Evolutionary conservation across 1,140 invertebrate genomes (phyloP).

Genomic region (Acarapis woodi): DNA sequence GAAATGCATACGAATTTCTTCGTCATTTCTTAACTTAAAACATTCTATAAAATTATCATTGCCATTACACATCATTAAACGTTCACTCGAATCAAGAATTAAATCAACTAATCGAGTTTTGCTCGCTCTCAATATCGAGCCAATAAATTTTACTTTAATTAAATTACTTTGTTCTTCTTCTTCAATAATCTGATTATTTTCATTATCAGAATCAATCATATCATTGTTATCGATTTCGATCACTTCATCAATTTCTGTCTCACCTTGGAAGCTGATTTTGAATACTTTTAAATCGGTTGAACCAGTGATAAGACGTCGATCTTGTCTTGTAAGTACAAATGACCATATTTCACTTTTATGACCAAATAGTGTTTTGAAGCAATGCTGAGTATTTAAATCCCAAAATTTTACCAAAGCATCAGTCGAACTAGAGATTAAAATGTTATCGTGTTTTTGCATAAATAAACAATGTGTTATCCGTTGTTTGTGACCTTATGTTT

Average conservation of each 20-base stretch:
- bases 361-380: slow-evolving; percentile 58
- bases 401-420: slow-evolving; percentile 91
- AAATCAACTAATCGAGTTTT: slow-evolving; percentile 20
- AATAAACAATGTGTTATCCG: slow-evolving; percentile 61
- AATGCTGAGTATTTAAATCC: slow-evolving; percentile 78
- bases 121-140: slow-evolving; percentile 39
- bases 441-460: slow-evolving; percentile 33
- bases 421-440: slow-evolving; percentile 60
- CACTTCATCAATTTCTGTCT: slow-evolving; percentile 5
- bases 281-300: slow-evolving; percentile 53
- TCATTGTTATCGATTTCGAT: background rate
- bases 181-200: slow-evolving; percentile 17
- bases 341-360: slow-evolving; percentile 40
- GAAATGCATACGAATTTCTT: slow-evolving; percentile 33
- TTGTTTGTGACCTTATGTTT: slow-evolving; percentile 85
- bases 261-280: slow-evolving; percentile 22
- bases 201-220: background rate
- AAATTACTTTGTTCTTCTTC: slow-evolving; percentile 24
- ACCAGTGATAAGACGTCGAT: slow-evolving; percentile 53
- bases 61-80: slow-evolving; percentile 48
- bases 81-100: slow-evolving; percentile 22
- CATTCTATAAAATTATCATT: slow-evolving; percentile 48
- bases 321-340: slow-evolving; percentile 42
- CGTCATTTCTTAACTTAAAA: slow-evolving; percentile 42
- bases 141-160: slow-evolving; percentile 19